phyloP scores from a whole-genome alignment of 2,888 invertebrate genomes.

The Heliconius charithonia region DNA sequence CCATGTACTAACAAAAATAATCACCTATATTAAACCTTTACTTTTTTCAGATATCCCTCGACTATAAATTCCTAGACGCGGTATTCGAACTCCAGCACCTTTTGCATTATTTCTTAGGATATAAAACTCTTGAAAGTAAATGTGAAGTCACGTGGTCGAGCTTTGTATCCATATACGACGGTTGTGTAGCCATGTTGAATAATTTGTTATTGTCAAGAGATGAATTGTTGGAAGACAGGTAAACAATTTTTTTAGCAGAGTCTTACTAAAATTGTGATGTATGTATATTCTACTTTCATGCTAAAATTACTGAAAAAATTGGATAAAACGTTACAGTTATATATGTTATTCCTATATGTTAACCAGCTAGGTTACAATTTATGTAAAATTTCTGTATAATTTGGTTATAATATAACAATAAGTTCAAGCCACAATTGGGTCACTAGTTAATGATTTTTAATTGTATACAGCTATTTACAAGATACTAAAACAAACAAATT shows the following conservation, averaged over 20 bases:
- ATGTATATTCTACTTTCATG: no score
- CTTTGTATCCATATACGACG: slow-evolving; percentile 66
- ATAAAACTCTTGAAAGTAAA: slow-evolving; percentile 50
- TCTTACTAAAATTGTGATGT: no score
- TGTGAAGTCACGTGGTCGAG: slow-evolving; percentile 64
- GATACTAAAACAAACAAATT: no score
- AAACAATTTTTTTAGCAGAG: background rate
- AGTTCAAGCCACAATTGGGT: no score
- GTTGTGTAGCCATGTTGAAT: slow-evolving; percentile 64
- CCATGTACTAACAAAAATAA: background rate
- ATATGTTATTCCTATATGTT: no score
- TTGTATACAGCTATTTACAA: no score
- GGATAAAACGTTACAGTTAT: no score
- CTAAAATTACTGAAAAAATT: no score
- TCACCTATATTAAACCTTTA: background rate
- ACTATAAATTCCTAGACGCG: slow-evolving; percentile 73
- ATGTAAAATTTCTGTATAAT: no score
- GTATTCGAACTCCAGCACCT: slow-evolving; percentile 71
- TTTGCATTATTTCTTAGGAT: slow-evolving; percentile 61
- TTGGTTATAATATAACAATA: no score
- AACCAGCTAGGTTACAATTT: no score
- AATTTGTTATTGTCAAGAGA: slow-evolving; percentile 69
- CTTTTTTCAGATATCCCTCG: slow-evolving; percentile 69
- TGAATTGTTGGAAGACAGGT: slow-evolving; percentile 79
- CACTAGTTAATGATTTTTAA: no score